These are phyloP conservation scores for Monomorium pharaonis DNA, from an alignment of 1,140 invertebrate species.

Conservation along the genomic window DNA sequence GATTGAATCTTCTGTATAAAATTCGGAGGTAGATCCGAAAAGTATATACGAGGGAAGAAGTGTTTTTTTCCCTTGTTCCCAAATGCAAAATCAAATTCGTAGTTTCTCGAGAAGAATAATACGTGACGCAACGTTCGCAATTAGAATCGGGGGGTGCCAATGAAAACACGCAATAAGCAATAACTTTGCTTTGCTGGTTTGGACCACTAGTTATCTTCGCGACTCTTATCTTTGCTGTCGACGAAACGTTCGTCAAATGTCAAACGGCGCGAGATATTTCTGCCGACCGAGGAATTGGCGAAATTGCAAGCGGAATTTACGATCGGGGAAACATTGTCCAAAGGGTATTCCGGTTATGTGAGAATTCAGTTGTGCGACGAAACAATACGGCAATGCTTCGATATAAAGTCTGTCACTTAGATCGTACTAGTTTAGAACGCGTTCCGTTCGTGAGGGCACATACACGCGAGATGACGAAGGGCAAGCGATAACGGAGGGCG, in stretches of 20 bases:
- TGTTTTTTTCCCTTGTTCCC: neutral
- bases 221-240: neutral
- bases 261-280: constrained; percentile 8
- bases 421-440: neutral
- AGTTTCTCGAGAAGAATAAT: neutral
- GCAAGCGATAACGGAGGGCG: neutral
- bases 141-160: neutral
- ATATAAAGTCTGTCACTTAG: constrained; percentile 13
- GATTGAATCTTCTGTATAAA: constrained; percentile 5
- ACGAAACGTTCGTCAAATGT: constrained; percentile 6
- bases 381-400: neutral
- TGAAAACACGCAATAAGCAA: neutral
- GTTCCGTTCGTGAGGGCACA: no score
- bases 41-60: neutral
- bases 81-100: neutral
- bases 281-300: neutral
- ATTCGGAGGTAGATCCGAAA: neutral
- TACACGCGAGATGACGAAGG: neutral
- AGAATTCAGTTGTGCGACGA: neutral
- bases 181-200: neutral
- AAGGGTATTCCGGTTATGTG: neutral
- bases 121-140: neutral
- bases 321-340: neutral
- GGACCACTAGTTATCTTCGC: neutral
- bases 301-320: constrained; percentile 6